A percentile compares a stretch with the other conserved stretches of the same genome.
phyloP scores from a whole-genome alignment of 2,797 vertebrate species.

The Anabacerthia variegaticeps region DNA sequence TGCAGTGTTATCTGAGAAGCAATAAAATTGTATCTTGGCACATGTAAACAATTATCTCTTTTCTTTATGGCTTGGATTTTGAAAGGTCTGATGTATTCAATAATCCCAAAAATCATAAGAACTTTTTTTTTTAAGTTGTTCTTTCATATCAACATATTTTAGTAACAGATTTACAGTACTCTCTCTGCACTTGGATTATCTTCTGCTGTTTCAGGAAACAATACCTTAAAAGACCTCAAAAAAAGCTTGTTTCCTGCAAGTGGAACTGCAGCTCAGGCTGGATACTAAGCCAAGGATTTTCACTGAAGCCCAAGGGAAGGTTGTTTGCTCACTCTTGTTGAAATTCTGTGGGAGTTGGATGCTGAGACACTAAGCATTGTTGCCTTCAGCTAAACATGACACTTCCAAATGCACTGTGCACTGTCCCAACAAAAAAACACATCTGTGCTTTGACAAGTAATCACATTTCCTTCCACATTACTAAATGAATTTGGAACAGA shows the following conservation, averaged over 20 bases:
- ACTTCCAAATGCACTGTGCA: not conserved
- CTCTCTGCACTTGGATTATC: not conserved
- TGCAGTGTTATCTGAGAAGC: slow-evolving; percentile 23
- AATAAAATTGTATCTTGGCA: slow-evolving; percentile 50
- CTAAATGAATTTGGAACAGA: not conserved
- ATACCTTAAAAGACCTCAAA: slow-evolving; percentile 9
- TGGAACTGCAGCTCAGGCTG: not conserved
- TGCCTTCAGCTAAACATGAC: slow-evolving; percentile 57
- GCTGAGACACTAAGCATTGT: slow-evolving; percentile 13
- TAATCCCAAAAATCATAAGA: not conserved
- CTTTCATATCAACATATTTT: not conserved
- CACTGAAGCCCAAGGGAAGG: slow-evolving; percentile 49
- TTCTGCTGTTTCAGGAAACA: not conserved
- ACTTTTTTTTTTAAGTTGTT: not conserved
- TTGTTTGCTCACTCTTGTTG: slow-evolving; percentile 42
- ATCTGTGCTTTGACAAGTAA: slow-evolving; percentile 32
- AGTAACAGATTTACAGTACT: not conserved
- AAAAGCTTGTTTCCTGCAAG: not conserved
- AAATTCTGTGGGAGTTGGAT: slow-evolving; percentile 45
- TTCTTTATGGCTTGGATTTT: not conserved
- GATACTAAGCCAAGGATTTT: slow-evolving; percentile 5
- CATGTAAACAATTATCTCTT: not conserved
- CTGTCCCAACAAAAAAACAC: not conserved
- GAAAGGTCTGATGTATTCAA: not conserved
- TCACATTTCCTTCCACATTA: not conserved